Evolutionary conservation across 2,888 invertebrate genomes (phyloP), one percentile per base, ranked within the genome.

Genomic region (Dermolepida albohirtum): DNA sequence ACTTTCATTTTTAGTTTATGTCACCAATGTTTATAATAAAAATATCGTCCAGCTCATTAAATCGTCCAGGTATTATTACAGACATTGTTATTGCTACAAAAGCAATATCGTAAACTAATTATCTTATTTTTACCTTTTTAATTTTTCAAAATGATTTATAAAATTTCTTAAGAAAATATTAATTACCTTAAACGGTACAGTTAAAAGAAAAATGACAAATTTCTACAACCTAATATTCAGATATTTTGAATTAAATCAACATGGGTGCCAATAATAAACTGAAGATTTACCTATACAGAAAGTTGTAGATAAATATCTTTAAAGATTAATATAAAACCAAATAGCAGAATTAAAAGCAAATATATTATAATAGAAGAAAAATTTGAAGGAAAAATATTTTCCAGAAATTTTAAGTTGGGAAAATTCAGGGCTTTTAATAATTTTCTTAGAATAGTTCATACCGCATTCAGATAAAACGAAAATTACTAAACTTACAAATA

Each of bases 1-100:
- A 94, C 92, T 74, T 90, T 89, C 94, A 94, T 82, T 89, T 90
- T 76, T 90, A 89, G 77, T 89, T 92, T 71, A 94, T 92, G 78
- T 93, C 92, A 57, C 91, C 89, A 93, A 77, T 90, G 74, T 87
- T 87, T 34, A 79, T 80, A 40, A 83, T 79, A 76, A 84, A 84
- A 34, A 91, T 88, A 77, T 94, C 93, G 73, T 89, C 89, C 39
- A 82, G 80, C 74, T 89, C 89, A 74, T 87, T 87, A 77, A 89
- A 90, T 73, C 87, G 87, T 16, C 86, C 84, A 10, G 89, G 89
- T 70, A 87, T 85, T 72, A 87, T 86, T 72, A 87, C 85, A 49
- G 87, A 87, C 89, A 90, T 90, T 80, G 77, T 79, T 41, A 57
- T 57, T 44, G 43, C 57, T 57, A 17, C 50, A 47, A 57, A 57